Evolutionary conservation across 2,888 invertebrate species (phyloP).

Genomic region (Altica lythri): DNA sequence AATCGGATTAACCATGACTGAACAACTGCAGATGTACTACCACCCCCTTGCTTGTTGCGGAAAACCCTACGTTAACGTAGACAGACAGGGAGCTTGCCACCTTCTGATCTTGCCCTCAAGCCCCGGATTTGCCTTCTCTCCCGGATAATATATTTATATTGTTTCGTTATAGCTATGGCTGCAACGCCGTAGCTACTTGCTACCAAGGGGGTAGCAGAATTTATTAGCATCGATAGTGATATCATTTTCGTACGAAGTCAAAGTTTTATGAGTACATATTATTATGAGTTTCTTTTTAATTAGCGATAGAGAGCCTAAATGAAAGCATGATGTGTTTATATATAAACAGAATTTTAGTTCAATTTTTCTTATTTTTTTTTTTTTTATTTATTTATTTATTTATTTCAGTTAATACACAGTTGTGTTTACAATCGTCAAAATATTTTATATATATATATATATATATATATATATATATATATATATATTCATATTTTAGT

Average conservation of each 20-base stretch:
- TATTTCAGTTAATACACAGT: no score
- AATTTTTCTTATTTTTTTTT: no score
- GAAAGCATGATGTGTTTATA: neutral
- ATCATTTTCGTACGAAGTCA: conserved; percentile 15
- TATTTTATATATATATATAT: no score
- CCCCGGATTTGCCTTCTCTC: neutral
- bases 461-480: no score
- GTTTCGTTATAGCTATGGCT: neutral
- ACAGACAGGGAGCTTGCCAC: neutral
- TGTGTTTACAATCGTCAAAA: no score
- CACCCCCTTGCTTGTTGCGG: neutral
- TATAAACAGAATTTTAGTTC: no score
- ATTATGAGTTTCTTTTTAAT: conserved; percentile 6
- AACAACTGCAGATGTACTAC: neutral
- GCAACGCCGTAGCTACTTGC: neutral
- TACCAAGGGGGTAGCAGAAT: conserved; percentile 5
- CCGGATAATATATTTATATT: conserved; percentile 9
- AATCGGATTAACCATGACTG: neutral
- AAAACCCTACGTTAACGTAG: neutral
- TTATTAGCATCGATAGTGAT: conserved; percentile 13
- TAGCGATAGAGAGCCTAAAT: neutral
- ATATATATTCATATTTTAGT: no score
- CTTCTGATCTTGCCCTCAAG: neutral
- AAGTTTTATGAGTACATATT: conserved; percentile 13
- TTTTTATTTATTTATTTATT: no score